Conservation (phyloP, 1,140 invertebrate species). For the Bemisia tabaci region DNA sequence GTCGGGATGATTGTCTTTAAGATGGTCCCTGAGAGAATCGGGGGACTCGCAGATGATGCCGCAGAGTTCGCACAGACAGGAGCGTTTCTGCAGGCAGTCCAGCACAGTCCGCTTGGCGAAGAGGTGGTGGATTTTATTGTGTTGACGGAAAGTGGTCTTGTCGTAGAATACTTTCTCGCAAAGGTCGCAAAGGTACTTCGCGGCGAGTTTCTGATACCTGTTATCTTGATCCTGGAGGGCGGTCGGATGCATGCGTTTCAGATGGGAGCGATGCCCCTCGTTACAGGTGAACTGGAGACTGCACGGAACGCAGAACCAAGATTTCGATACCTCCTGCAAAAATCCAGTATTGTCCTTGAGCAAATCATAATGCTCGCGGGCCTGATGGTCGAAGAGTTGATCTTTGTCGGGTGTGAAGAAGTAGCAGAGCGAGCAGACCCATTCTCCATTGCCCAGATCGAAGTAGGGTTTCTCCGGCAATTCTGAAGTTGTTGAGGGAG, state of each 20-base stretch:
- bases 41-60: background rate
- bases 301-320: background rate
- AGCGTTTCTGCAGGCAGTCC: background rate
- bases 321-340: background rate
- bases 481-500: too few species aligned
- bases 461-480: too few species aligned
- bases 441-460: too few species aligned
- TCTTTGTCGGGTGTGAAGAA: background rate
- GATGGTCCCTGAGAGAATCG: background rate
- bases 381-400: background rate
- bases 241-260: background rate
- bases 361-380: background rate
- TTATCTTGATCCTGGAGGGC: background rate
- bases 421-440: background rate
- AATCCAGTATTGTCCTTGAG: conserved; percentile 3
- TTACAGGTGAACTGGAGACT: background rate
- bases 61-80: background rate
- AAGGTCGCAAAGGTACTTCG: background rate
- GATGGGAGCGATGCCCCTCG: background rate
- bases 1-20: background rate
- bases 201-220: background rate
- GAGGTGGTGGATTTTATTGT: background rate
- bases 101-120: background rate
- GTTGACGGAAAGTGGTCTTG: background rate
- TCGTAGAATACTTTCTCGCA: background rate